Conservation (phyloP, 2,888 invertebrate genomes). For the Chelonus formosanus region DNA sequence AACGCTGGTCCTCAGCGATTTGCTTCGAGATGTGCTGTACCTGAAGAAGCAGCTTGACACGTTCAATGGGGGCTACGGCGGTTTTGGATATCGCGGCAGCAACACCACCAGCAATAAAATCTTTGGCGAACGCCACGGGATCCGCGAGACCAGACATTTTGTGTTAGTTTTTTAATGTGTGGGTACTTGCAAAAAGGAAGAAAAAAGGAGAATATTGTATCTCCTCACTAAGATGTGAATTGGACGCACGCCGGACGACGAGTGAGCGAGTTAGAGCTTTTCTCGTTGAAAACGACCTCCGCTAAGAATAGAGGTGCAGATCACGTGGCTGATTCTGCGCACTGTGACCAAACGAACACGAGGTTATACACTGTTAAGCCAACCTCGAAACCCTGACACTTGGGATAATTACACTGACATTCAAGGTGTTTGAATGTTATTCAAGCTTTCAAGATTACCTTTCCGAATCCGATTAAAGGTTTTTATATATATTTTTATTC, state of each 20-base stretch:
- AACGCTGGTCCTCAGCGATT: constrained; percentile 83
- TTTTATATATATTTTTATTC: constrained; percentile 28
- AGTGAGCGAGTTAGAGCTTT: constrained; percentile 62
- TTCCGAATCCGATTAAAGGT: not conserved
- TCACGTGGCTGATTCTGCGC: constrained; percentile 60
- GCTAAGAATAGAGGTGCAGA: constrained; percentile 63
- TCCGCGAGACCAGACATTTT: constrained; percentile 70
- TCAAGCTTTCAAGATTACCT: constrained; percentile 29
- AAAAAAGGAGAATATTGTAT: constrained; percentile 48
- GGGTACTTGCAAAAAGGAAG: constrained; percentile 56
- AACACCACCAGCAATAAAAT: constrained; percentile 90
- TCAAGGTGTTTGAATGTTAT: constrained; percentile 43
- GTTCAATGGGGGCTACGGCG: constrained; percentile 93
- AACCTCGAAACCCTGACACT: constrained; percentile 52
- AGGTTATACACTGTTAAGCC: constrained; percentile 37
- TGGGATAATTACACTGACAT: constrained; percentile 38
- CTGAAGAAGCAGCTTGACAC: constrained; percentile 92
- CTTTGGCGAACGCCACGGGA: constrained; percentile 87
- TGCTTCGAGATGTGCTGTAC: constrained; percentile 94
- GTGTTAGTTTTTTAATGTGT: constrained; percentile 41
- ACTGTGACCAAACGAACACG: constrained; percentile 40
- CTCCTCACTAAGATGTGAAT: constrained; percentile 52
- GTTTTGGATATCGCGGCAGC: constrained; percentile 95
- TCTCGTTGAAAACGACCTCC: constrained; percentile 56
- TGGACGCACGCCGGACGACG: constrained; percentile 70